phyloP scores from a whole-genome alignment of 2,113 vertebrate genomes.

The Heptranchias perlo region DNA sequence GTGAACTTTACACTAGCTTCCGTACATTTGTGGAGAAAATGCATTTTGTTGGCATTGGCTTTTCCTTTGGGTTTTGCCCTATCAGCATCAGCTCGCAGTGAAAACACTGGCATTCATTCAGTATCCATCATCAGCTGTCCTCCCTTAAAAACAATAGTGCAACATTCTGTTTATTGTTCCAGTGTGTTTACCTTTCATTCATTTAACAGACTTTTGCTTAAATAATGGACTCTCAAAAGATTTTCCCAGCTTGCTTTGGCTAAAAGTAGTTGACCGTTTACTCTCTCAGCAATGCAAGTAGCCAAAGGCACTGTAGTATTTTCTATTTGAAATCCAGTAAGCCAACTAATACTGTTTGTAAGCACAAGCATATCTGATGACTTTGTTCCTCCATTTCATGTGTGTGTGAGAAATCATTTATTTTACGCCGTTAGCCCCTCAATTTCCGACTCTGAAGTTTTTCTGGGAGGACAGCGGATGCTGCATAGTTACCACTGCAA shows the following conservation, averaged over 20 bases:
- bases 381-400: not conserved
- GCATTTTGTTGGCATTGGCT: not conserved
- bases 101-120: not conserved
- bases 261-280: not conserved
- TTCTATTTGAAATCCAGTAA: not conserved
- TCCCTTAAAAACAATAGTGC: not conserved
- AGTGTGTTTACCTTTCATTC: not conserved
- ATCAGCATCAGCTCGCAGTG: not conserved
- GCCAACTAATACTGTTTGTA: not conserved
- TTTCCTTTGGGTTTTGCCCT: slow-evolving; percentile 17
- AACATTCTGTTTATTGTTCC: not conserved
- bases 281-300: not conserved
- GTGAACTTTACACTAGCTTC: no score
- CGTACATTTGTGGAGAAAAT: not conserved
- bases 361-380: not conserved
- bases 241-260: not conserved
- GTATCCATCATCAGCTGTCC: slow-evolving; percentile 14
- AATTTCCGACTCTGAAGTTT: not conserved
- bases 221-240: not conserved
- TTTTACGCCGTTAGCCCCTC: not conserved
- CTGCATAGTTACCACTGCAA: not conserved
- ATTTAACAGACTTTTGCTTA: not conserved
- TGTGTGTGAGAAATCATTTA: not conserved
- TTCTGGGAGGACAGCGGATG: not conserved
- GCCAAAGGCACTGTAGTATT: not conserved